A percentile compares a stretch with the other conserved stretches of the same genome.
Evolutionary conservation across 1,140 invertebrate species (phyloP).

Genomic region (Araneus ventricosus): DNA sequence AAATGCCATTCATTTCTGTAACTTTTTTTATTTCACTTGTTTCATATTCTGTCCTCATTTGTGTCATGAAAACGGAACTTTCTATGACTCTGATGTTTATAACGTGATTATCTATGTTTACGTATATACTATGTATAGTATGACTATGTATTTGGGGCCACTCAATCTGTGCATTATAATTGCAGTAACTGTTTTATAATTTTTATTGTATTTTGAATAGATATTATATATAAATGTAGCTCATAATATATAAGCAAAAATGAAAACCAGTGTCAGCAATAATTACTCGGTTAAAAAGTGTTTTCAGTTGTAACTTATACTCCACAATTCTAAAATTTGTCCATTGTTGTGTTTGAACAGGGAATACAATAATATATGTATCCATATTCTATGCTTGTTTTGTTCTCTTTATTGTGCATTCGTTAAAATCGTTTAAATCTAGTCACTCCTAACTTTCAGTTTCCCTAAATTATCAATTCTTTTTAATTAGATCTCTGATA

Average conservation of each 20-base stretch:
- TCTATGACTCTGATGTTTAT: neutral
- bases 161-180: conserved; percentile 26
- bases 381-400: neutral
- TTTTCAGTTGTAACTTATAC: neutral
- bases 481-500: no score
- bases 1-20: no score
- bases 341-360: neutral
- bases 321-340: neutral
- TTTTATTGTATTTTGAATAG: conserved; percentile 7
- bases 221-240: neutral
- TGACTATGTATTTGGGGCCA: conserved; percentile 39
- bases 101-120: conserved; percentile 29
- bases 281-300: neutral
- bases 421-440: no score
- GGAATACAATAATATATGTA: neutral
- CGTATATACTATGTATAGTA: conserved; percentile 57
- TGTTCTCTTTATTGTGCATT: neutral
- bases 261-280: conserved; percentile 22
- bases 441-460: no score
- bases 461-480: no score
- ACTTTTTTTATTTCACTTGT: neutral
- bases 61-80: neutral
- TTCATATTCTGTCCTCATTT: neutral
- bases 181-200: conserved; percentile 34
- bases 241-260: neutral